A percentile compares a stretch with the other conserved stretches of the same genome.
Evolutionary conservation across 2,113 vertebrate species (phyloP).

Genomic region (pig (Sus scrofa)): DNA sequence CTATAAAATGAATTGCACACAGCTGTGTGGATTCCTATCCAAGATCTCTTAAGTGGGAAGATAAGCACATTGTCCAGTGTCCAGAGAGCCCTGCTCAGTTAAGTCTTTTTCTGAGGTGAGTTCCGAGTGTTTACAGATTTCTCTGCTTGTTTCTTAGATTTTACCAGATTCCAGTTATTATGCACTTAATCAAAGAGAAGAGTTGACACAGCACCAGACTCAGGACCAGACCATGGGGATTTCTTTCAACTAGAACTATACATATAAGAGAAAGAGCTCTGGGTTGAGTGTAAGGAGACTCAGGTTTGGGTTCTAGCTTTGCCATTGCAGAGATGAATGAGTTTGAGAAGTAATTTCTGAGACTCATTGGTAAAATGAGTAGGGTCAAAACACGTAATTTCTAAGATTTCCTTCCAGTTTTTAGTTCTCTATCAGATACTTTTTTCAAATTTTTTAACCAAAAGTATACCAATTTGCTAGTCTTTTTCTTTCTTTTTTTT

Average conservation of each 20-base stretch:
- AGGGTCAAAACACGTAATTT: neutral
- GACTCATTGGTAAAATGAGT: neutral
- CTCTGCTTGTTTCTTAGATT: neutral
- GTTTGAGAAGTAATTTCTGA: conserved; percentile 14
- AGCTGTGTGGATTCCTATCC: conserved; percentile 62
- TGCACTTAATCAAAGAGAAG: neutral
- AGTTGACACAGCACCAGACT: neutral
- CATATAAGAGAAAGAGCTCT: neutral
- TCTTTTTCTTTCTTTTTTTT: too few species aligned
- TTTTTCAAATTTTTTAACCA: conserved; percentile 32
- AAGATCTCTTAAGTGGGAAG: conserved; percentile 17
- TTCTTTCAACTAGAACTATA: neutral
- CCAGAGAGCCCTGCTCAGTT: conserved; percentile 1
- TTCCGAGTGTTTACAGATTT: conserved; percentile 6
- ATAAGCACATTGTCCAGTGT: neutral
- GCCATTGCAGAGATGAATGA: neutral
- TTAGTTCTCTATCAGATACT: neutral
- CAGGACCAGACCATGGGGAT: neutral
- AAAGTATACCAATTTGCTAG: neutral
- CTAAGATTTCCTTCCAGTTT: neutral
- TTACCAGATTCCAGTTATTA: neutral
- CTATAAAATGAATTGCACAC: conserved; percentile 46
- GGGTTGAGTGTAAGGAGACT: neutral
- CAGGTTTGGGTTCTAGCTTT: neutral
- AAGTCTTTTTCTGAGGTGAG: neutral